Conservation (phyloP, 92 coral and sea anemone species). For the Bergia sp. region DNA sequence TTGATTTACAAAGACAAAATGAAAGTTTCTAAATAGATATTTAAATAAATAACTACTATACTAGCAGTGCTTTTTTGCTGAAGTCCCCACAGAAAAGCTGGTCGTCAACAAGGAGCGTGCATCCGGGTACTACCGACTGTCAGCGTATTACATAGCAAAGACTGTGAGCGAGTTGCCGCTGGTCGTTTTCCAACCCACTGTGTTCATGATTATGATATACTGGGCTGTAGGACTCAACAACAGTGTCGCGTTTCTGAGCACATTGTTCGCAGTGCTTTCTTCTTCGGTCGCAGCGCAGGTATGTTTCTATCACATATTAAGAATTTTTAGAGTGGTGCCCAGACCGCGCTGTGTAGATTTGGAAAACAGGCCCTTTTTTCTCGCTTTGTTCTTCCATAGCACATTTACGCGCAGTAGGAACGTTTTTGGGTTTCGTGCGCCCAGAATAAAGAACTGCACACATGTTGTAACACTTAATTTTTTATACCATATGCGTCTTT, state of each 20-base stretch:
- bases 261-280: slow-evolving; percentile 54
- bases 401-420: background rate
- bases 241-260: slow-evolving; percentile 78
- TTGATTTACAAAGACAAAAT: no score
- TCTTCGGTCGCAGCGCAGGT: slow-evolving; percentile 83
- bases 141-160: slow-evolving; percentile 90
- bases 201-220: slow-evolving; percentile 69
- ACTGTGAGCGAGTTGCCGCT: slow-evolving; percentile 86
- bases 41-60: no score
- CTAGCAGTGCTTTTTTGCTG: background rate
- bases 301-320: background rate
- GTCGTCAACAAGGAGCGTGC: slow-evolving; percentile 90
- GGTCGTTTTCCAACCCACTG: slow-evolving; percentile 74
- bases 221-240: slow-evolving; percentile 90
- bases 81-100: slow-evolving; percentile 85
- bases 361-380: background rate
- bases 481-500: background rate
- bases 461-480: no score
- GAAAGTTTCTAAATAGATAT: no score
- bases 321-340: background rate
- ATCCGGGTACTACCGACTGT: slow-evolving; percentile 90
- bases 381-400: background rate
- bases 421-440: background rate
- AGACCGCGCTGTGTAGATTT: background rate
- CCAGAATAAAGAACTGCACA: no score